Conservation (phyloP, 2,888 invertebrate species). For the Ornithoptera priamus region DNA sequence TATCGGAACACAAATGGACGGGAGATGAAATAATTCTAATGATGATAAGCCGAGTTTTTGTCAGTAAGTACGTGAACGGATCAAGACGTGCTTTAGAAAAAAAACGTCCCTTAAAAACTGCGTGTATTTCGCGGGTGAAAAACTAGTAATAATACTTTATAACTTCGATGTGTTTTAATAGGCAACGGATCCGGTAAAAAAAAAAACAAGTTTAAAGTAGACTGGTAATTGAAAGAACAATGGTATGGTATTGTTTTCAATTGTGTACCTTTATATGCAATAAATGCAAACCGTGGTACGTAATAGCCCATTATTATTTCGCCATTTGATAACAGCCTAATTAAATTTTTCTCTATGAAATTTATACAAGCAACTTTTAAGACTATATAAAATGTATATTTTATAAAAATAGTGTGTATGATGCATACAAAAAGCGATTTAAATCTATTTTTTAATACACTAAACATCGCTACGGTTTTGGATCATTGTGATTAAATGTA, state of each 20-base stretch:
- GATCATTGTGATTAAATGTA: conserved; percentile 3
- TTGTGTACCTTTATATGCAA: conserved; percentile 38
- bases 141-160: conserved; percentile 6
- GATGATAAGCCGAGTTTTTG: conserved; percentile 37
- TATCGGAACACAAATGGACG: conserved; percentile 33
- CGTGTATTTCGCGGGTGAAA: background rate
- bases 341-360: conserved; percentile 23
- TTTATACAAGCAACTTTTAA: background rate
- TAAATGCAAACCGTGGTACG: conserved; percentile 38
- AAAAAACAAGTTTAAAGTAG: conserved; percentile 36
- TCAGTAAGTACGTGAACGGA: conserved; percentile 11
- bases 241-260: conserved; percentile 43
- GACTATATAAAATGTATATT: background rate
- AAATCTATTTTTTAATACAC: background rate
- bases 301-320: conserved; percentile 34
- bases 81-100: background rate
- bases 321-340: conserved; percentile 34
- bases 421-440: background rate
- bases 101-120: background rate
- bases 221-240: conserved; percentile 39
- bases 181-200: conserved; percentile 31
- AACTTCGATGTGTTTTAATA: background rate
- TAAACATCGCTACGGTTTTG: background rate
- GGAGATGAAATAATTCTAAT: conserved; percentile 39
- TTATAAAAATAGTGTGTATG: background rate